phyloP scores from a whole-genome alignment of 1,140 invertebrate genomes.

The Sitodiplosis mosellana region DNA sequence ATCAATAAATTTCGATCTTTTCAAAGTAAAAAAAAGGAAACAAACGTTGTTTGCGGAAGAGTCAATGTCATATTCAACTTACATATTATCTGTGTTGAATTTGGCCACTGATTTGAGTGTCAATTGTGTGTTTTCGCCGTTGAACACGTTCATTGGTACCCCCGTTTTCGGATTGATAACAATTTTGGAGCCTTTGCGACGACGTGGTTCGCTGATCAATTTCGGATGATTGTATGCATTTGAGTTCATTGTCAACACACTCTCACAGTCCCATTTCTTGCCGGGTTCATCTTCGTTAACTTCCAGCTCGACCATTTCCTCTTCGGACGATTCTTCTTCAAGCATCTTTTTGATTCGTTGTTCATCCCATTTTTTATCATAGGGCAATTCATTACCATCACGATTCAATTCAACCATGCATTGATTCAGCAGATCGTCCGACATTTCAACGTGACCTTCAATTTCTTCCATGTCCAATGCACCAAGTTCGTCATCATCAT shows the following conservation, averaged over 20 bases:
- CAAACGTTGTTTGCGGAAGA: background rate
- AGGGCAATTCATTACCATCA: slow-evolving; percentile 36
- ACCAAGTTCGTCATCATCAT: slow-evolving; percentile 81
- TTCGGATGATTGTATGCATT: slow-evolving; percentile 83
- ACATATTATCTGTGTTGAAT: slow-evolving; percentile 34
- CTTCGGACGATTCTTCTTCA: slow-evolving; percentile 33
- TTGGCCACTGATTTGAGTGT: slow-evolving; percentile 48
- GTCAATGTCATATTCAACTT: background rate
- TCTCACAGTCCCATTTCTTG: slow-evolving; percentile 86
- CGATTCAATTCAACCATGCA: slow-evolving; percentile 41
- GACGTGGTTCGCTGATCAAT: slow-evolving; percentile 59
- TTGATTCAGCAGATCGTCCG: slow-evolving; percentile 44
- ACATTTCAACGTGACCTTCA: slow-evolving; percentile 52
- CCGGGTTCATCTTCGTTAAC: slow-evolving; percentile 36
- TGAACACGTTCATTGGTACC: slow-evolving; percentile 45
- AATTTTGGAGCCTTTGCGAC: slow-evolving; percentile 40
- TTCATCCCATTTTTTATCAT: slow-evolving; percentile 41
- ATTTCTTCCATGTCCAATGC: slow-evolving; percentile 78
- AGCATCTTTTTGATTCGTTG: slow-evolving; percentile 36
- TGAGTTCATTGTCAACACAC: slow-evolving; percentile 75
- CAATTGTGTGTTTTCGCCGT: slow-evolving; percentile 33
- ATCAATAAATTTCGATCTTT: background rate
- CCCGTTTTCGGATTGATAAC: slow-evolving; percentile 51
- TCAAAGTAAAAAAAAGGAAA: background rate
- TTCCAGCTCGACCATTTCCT: slow-evolving; percentile 38